Evolutionary conservation across 2,797 vertebrate species (phyloP).

Genomic region (Malacoraja senta): DNA sequence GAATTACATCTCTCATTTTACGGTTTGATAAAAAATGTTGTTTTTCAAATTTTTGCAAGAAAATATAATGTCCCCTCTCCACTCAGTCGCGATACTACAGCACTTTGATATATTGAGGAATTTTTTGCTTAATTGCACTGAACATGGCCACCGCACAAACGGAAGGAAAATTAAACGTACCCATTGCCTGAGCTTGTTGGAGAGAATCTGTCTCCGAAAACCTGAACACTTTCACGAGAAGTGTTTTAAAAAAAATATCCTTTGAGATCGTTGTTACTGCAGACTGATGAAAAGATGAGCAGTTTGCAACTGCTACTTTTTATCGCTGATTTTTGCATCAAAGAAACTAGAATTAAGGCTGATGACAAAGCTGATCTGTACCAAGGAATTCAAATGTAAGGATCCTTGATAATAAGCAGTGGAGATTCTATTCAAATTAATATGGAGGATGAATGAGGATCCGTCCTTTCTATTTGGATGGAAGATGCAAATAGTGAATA

Average conservation of each 20-base stretch:
- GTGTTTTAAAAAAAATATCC: neutral
- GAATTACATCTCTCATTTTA: conserved; percentile 15
- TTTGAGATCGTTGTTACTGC: neutral
- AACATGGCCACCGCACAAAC: neutral
- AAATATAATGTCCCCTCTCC: neutral
- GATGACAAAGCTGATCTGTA: neutral
- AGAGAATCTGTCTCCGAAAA: conserved; percentile 12
- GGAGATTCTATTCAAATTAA: neutral
- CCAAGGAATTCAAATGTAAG: neutral
- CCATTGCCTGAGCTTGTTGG: neutral
- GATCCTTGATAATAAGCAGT: neutral
- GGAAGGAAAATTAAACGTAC: neutral
- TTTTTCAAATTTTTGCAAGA: neutral
- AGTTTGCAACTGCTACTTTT: neutral
- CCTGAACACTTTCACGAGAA: neutral
- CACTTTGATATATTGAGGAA: neutral
- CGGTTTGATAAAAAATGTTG: neutral
- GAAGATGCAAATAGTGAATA: neutral
- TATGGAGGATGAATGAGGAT: neutral
- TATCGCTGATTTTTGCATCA: neutral
- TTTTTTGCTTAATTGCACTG: neutral
- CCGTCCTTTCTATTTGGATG: neutral
- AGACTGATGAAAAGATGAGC: neutral
- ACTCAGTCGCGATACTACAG: neutral
- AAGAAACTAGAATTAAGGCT: neutral